Conservation (phyloP, 2,888 invertebrate species). For the Enchytraeus crypticus region DNA sequence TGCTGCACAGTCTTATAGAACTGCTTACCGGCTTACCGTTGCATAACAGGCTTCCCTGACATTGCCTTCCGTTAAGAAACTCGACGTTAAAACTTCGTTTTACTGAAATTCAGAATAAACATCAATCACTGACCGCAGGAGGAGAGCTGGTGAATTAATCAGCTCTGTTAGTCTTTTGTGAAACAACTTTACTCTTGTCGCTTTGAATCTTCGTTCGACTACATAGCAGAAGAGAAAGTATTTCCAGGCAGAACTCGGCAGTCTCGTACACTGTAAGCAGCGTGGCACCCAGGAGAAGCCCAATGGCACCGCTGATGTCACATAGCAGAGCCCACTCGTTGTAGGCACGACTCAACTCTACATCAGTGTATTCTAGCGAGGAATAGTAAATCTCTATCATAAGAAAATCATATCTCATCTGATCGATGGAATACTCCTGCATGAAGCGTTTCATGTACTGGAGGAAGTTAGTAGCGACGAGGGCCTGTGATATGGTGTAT, state of each 20-base stretch:
- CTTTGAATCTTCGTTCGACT: too few relatives aligned
- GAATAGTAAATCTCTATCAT: background rate
- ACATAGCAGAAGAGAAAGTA: too few relatives aligned
- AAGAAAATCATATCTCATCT: background rate
- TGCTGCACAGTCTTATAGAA: too few relatives aligned
- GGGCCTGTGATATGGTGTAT: background rate
- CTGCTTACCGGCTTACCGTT: too few relatives aligned
- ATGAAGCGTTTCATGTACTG: background rate
- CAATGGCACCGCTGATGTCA: conserved; percentile 10
- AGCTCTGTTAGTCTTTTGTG: too few relatives aligned
- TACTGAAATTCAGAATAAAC: too few relatives aligned
- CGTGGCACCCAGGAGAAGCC: conserved; percentile 6
- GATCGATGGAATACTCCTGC: background rate
- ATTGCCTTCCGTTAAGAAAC: too few relatives aligned
- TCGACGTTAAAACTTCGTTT: too few relatives aligned
- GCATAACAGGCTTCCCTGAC: too few relatives aligned
- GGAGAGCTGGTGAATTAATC: too few relatives aligned
- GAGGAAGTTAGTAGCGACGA: background rate
- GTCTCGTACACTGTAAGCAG: conserved; percentile 8
- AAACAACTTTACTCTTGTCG: too few relatives aligned
- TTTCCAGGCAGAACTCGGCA: background rate
- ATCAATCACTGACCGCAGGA: too few relatives aligned
- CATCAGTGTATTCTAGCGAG: background rate
- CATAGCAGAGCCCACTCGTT: conserved; percentile 4
- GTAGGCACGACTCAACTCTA: background rate